Conservation (phyloP, 2,797 vertebrate species). For the Nyctibius grandis region DNA sequence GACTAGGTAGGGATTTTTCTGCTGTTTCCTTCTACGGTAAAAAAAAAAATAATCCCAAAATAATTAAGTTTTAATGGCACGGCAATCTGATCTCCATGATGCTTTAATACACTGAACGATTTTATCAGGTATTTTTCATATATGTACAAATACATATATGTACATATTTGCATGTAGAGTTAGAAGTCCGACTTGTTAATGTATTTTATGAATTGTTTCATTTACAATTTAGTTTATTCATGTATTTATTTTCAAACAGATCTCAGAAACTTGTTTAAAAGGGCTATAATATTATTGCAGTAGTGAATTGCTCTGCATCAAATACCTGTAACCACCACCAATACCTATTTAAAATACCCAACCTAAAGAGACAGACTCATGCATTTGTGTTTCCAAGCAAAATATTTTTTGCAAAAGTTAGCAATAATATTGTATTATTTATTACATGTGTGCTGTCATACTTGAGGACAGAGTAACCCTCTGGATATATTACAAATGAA, state of each 20-base stretch:
- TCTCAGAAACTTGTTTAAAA: neutral
- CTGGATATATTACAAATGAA: slow-evolving; percentile 81
- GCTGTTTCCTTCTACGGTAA: neutral
- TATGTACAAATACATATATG: neutral
- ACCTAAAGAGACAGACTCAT: neutral
- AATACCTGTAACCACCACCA: neutral
- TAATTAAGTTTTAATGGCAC: neutral
- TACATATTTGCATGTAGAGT: neutral
- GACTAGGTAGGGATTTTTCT: neutral
- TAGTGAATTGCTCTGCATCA: neutral
- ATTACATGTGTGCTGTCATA: slow-evolving; percentile 65
- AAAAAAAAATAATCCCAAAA: neutral
- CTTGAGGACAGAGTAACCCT: slow-evolving; percentile 77
- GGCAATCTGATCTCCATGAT: neutral
- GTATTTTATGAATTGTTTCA: neutral
- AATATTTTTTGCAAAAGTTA: slow-evolving; percentile 1
- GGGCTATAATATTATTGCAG: neutral
- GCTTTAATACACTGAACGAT: neutral
- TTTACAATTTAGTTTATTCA: neutral
- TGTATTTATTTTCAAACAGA: neutral
- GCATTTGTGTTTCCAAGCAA: neutral
- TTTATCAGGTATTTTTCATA: neutral
- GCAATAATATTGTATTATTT: neutral
- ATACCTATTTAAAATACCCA: neutral
- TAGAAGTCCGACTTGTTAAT: neutral